These are phyloP conservation scores for Amphilophus citrinellus DNA, from an alignment of 2,113 vertebrate genomes.

Conservation along the genomic window DNA sequence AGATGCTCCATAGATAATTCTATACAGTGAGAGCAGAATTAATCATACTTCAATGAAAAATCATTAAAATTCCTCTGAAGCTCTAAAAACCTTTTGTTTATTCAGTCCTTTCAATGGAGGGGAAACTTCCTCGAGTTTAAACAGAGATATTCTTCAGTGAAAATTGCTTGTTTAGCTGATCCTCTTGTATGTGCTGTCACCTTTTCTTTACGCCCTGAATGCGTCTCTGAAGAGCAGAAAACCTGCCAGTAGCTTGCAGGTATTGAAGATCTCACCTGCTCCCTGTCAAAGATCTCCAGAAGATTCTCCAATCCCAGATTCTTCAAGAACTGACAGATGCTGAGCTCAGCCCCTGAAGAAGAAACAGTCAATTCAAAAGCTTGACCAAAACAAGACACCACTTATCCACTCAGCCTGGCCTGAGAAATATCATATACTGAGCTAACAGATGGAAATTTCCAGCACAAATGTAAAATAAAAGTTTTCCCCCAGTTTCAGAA, in stretches of 20 bases:
- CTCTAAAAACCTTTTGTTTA: not conserved
- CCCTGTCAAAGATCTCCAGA: conserved; percentile 92
- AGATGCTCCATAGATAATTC: too few species aligned
- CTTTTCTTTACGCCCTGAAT: not conserved
- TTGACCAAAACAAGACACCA: not conserved
- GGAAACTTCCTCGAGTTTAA: not conserved
- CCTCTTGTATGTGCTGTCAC: not conserved
- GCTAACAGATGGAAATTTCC: too few species aligned
- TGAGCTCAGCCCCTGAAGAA: conserved; percentile 83
- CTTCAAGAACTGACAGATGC: conserved; percentile 92
- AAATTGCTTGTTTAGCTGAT: not conserved
- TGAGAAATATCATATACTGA: too few species aligned
- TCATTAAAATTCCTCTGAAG: not conserved
- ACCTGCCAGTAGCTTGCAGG: not conserved
- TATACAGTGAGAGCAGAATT: not conserved
- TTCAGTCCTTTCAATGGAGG: not conserved
- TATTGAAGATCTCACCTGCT: conserved; percentile 81
- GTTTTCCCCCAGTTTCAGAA: too few species aligned
- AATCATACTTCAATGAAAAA: not conserved
- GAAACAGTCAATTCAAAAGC: not conserved
- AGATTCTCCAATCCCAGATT: conserved; percentile 91
- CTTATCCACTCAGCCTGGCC: not conserved
- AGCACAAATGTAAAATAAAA: too few species aligned
- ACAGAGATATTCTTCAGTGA: not conserved
- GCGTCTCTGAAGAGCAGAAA: too few species aligned